Conservation (phyloP, 2,797 vertebrate species). For the Thripadectes ignobilis region DNA sequence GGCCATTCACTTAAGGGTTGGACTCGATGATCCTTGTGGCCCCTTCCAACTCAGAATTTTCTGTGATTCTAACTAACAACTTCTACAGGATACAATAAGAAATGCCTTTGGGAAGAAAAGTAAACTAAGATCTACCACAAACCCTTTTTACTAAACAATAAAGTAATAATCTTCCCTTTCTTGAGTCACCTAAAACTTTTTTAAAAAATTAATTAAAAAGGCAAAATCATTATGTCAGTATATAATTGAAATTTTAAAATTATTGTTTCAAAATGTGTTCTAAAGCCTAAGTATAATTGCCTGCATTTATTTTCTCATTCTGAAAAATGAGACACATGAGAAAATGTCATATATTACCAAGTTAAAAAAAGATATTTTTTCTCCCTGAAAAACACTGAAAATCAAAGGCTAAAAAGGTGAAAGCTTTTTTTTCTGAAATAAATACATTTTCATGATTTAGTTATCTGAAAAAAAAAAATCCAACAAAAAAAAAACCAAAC, state of each 20-base stretch:
- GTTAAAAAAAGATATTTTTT: not conserved
- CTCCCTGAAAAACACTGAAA: not conserved
- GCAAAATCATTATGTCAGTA: not conserved
- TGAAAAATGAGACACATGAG: not conserved
- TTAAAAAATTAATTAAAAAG: not conserved
- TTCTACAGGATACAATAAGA: not conserved
- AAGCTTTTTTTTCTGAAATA: not conserved
- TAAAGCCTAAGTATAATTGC: not conserved
- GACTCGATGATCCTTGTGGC: not conserved
- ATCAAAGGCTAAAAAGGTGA: not conserved
- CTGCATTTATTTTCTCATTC: not conserved
- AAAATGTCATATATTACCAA: not conserved
- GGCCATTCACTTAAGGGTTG: not conserved
- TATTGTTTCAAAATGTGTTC: not conserved
- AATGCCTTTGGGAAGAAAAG: not conserved
- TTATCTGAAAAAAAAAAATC: not conserved
- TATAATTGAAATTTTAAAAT: not conserved
- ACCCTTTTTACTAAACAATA: not conserved
- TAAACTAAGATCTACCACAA: not conserved
- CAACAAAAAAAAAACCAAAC: too few relatives aligned
- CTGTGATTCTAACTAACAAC: not conserved
- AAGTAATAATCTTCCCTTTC: not conserved
- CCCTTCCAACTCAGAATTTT: not conserved
- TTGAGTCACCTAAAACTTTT: not conserved
- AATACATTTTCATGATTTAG: not conserved